Base-by-base conservation (phyloP, 2,113 vertebrate genomes). In the Sinocyclocheilus grahami region DNA sequence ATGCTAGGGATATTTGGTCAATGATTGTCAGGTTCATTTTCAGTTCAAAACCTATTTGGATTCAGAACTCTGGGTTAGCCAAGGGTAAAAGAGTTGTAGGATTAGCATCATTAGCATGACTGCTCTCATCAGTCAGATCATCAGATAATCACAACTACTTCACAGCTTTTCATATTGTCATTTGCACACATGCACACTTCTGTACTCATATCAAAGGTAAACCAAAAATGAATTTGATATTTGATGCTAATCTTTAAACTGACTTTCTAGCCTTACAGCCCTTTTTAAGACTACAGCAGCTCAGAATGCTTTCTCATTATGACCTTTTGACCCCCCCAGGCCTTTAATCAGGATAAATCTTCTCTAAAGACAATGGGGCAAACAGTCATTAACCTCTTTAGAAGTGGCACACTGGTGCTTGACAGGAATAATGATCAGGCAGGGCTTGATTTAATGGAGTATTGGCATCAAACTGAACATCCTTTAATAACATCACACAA, bases 261-360 rank as follows among this genome's bases (percentile, higher is more conserved):
- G 12, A 51, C 74, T 76, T 42, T 74, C 10, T 48, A 76, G 42
- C 74, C 74, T 27, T 75, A 24, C 72, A 46, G 1, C 72, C 22
- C 11, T 24, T n/a, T 14, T 48, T 16, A 24, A 76, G 42, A 51
- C 42, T 76, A 76, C n/a, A 51, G n/a, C 42, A 51, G 27, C 13
- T 42, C 74, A 76, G 74, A 42, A 51, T 24, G 37, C 58, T 33
- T 46, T 69, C 76, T 65, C 72, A 22, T 46, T 20, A 80, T 71
- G 81, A 63, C 77, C 78, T 82, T 85, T 85, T 74, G 74, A 89
- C 86, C 83, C 33, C 60, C 46, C n/a, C 74, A 85, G 84, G 77
- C 78, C 71, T 67, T 85, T 85, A 87, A 87, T 89, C 85, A 82
- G 76, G 74, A 75, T 69, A 78, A 89, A 84, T 87, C 83, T 82